Conservation (phyloP, 2,113 vertebrate genomes). For the Mirounga angustirostris region DNA sequence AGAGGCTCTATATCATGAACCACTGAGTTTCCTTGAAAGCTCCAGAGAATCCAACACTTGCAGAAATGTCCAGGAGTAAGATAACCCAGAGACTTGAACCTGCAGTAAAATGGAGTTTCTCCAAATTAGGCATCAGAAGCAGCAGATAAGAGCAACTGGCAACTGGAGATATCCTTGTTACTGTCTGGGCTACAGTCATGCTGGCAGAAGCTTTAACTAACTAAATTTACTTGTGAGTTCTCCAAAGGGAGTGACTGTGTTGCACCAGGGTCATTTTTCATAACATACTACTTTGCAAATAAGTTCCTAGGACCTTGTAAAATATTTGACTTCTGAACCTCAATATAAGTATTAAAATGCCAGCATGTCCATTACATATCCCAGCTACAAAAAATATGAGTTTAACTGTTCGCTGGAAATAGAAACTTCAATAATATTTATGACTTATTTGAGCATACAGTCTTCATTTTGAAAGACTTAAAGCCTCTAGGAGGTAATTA, state of each 20-base stretch:
- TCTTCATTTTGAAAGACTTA: conserved; percentile 60
- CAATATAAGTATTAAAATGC: conserved; percentile 22
- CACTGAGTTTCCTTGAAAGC: conserved; percentile 50
- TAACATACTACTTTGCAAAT: conserved; percentile 39
- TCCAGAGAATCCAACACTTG: neutral
- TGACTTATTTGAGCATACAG: conserved; percentile 17
- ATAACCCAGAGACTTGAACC: conserved; percentile 16
- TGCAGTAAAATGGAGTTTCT: conserved; percentile 52
- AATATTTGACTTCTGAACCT: conserved; percentile 49
- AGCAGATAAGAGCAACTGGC: conserved; percentile 32
- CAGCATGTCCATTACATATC: neutral
- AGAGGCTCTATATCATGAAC: conserved; percentile 11
- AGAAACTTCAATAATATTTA: conserved; percentile 35
- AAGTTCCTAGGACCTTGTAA: conserved; percentile 62
- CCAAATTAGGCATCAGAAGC: conserved; percentile 40
- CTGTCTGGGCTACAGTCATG: conserved; percentile 30
- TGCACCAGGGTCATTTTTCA: neutral
- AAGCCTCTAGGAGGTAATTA: conserved; percentile 62
- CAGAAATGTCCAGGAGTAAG: neutral
- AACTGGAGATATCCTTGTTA: conserved; percentile 32
- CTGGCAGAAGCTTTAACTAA: conserved; percentile 62
- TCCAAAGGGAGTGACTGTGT: conserved; percentile 57
- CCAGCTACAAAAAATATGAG: neutral
- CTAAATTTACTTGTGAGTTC: conserved; percentile 70
- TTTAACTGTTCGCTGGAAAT: conserved; percentile 43